phyloP scores from a whole-genome alignment of 2,797 vertebrate genomes.

The Anomalospiza imberbis region DNA sequence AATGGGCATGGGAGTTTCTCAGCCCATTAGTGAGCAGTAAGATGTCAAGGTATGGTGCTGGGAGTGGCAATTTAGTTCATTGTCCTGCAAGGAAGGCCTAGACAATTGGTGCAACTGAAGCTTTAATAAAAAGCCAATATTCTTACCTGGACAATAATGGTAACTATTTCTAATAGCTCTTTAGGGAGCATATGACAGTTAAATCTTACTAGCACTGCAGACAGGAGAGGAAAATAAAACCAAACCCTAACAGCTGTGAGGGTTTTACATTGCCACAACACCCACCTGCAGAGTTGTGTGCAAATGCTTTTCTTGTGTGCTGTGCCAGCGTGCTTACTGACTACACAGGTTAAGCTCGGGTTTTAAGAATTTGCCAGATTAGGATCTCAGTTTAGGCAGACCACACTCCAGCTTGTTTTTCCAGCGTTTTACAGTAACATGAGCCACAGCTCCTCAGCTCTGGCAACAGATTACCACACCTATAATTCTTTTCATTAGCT shows the following conservation, averaged over 20 bases:
- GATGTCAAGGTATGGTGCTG: not conserved
- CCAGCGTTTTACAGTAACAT: not conserved
- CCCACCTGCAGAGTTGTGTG: not conserved
- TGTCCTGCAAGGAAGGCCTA: not conserved
- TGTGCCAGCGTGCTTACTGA: not conserved
- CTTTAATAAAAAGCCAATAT: not conserved
- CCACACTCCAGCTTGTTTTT: not conserved
- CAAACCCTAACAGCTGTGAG: not conserved
- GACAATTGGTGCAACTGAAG: not conserved
- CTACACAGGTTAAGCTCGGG: not conserved
- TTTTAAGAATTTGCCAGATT: not conserved
- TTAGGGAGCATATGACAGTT: not conserved
- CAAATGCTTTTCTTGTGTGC: not conserved
- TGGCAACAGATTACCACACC: not conserved
- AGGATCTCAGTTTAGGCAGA: not conserved
- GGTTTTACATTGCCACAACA: not conserved
- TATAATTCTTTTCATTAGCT: not conserved
- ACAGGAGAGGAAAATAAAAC: not conserved
- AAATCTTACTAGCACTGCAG: not conserved
- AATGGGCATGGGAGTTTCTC: not conserved
- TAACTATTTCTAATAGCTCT: not conserved
- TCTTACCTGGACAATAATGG: not conserved
- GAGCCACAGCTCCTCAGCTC: not conserved
- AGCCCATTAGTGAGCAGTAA: not conserved
- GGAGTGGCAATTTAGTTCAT: not conserved